Evolutionary conservation across 2,888 invertebrate species (phyloP).

Genomic region (Chamaedrilus cognettii): DNA sequence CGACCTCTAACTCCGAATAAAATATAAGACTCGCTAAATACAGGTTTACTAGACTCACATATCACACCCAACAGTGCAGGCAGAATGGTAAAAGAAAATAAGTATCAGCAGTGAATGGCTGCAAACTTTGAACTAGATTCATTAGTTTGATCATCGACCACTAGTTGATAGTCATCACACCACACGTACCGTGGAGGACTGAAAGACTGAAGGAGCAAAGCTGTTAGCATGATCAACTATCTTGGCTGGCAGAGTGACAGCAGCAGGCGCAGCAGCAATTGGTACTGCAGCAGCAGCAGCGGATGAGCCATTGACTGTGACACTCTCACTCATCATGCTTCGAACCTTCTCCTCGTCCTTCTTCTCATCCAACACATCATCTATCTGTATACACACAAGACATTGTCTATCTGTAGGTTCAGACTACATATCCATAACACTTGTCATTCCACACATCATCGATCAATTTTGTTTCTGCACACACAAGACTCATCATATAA

Average conservation of each 20-base stretch:
- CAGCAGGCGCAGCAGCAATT: not conserved
- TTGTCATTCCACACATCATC: not conserved
- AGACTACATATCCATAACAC: not conserved
- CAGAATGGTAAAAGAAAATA: not conserved
- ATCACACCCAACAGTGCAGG: not conserved
- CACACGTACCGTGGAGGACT: no score
- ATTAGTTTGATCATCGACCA: no score
- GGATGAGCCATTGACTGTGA: conserved; percentile 15
- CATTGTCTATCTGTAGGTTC: not conserved
- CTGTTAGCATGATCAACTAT: no score
- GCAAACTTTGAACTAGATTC: no score
- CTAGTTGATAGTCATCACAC: no score
- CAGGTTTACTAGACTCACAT: no score
- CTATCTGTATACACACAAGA: conserved; percentile 15
- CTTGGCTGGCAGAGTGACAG: no score
- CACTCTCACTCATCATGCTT: conserved; percentile 29
- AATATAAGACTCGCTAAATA: no score
- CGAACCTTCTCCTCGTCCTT: conserved; percentile 28
- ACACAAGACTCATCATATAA: not conserved
- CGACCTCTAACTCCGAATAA: no score
- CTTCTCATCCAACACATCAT: conserved; percentile 32
- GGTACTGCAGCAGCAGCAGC: not conserved
- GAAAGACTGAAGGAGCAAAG: conserved; percentile 2
- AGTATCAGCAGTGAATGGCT: no score
- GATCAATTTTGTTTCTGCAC: not conserved